Conservation (phyloP, 1,140 invertebrate species). For the Theocolax elegans region DNA sequence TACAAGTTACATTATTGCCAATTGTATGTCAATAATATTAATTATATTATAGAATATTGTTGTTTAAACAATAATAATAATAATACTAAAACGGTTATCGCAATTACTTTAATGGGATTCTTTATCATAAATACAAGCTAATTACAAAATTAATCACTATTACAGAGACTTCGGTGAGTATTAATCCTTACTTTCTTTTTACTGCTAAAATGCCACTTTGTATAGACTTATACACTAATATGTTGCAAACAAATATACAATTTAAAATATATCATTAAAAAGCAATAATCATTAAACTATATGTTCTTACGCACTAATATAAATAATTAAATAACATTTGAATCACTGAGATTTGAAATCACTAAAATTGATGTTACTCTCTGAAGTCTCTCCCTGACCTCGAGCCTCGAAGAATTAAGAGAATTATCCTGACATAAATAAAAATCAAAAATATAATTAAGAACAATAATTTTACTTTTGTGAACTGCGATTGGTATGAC, state of each 20-base stretch:
- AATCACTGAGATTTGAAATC: slow-evolving; percentile 38
- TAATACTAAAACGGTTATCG: slow-evolving; percentile 49
- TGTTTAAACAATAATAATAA: slow-evolving; percentile 62
- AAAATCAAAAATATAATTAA: slow-evolving; percentile 30
- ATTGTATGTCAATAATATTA: slow-evolving; percentile 34
- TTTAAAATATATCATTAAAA: slow-evolving; percentile 29
- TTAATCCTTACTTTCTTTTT: slow-evolving; percentile 15
- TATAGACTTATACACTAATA: slow-evolving; percentile 36
- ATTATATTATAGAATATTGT: slow-evolving; percentile 48
- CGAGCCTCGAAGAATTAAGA: slow-evolving; percentile 31
- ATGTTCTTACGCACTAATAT: slow-evolving; percentile 33
- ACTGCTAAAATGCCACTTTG: slow-evolving; percentile 25
- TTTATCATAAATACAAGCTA: slow-evolving; percentile 65
- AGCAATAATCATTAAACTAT: slow-evolving; percentile 22
- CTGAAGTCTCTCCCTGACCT: slow-evolving; percentile 27
- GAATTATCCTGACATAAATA: slow-evolving; percentile 36
- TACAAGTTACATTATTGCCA: slow-evolving; percentile 62
- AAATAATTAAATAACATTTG: slow-evolving; percentile 38
- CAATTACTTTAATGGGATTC: slow-evolving; percentile 49
- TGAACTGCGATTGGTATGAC: neutral
- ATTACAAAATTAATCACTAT: slow-evolving; percentile 61
- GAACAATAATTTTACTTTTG: slow-evolving; percentile 12
- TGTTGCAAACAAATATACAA: slow-evolving; percentile 34
- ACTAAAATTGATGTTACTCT: slow-evolving; percentile 37
- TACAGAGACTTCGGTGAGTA: slow-evolving; percentile 41